phyloP scores from a whole-genome alignment of 2,888 invertebrate species.

The Lamproptera curius region DNA sequence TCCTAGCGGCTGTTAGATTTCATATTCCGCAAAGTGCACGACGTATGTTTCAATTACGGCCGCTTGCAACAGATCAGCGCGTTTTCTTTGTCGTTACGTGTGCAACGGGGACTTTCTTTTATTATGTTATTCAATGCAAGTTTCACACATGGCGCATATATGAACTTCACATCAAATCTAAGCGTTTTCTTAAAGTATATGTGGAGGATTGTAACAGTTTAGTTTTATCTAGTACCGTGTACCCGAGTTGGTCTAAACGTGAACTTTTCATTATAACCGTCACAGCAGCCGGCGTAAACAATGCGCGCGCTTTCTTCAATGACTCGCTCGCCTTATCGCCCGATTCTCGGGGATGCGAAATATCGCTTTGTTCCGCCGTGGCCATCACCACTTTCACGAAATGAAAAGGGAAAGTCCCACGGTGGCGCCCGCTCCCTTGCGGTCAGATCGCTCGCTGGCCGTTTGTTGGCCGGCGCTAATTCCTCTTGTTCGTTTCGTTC shows the following conservation, averaged over 20 bases:
- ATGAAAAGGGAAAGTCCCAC: conserved; percentile 70
- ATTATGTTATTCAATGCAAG: not conserved
- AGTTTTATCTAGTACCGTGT: conserved; percentile 31
- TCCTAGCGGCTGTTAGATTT: conserved; percentile 38
- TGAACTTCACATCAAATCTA: not conserved
- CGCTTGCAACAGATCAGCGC: conserved; percentile 16
- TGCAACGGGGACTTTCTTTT: not conserved
- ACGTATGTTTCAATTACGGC: conserved; percentile 23
- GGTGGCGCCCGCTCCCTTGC: conserved; percentile 70
- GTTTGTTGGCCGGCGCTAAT: conserved; percentile 63
- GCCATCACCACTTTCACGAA: conserved; percentile 75
- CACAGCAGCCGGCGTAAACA: not conserved
- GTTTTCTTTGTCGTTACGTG: conserved; percentile 18
- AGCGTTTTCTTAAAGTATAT: not conserved
- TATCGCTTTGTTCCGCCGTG: conserved; percentile 56
- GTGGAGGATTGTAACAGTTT: conserved; percentile 14
- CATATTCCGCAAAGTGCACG: conserved; percentile 35
- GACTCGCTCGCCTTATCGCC: conserved; percentile 21
- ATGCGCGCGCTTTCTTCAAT: conserved; percentile 8
- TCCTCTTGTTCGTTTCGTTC: conserved; percentile 67
- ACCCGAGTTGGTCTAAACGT: too few relatives aligned
- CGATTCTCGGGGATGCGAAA: conserved; percentile 56
- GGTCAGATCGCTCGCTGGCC: conserved; percentile 67
- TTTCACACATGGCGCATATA: not conserved
- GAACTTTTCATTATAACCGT: not conserved